Evolutionary conservation across 2,888 invertebrate species (phyloP).

Genomic region (Acanthosepion lycidas): DNA sequence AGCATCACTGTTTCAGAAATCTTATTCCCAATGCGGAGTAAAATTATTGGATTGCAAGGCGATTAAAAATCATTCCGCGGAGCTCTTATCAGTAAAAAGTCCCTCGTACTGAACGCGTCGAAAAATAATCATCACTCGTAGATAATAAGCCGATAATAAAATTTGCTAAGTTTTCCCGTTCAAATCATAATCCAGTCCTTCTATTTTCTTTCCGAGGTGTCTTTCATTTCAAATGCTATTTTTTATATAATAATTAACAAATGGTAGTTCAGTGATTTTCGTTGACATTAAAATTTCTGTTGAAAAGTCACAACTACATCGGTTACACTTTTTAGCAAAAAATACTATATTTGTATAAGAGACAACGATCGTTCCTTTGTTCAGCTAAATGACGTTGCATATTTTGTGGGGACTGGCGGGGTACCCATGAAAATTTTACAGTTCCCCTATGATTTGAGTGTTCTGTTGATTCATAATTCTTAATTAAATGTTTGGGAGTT

Average conservation of each 20-base stretch:
- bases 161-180: not conserved
- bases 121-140: not conserved
- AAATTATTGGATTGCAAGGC: not conserved
- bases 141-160: not conserved
- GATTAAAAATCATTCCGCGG: not conserved
- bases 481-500: too few relatives aligned
- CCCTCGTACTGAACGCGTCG: not conserved
- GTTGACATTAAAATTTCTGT: not conserved
- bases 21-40: not conserved
- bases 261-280: not conserved
- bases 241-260: not conserved
- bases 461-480: too few relatives aligned
- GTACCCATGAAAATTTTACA: too few relatives aligned
- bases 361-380: too few relatives aligned
- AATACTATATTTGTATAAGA: too few relatives aligned
- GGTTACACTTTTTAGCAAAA: too few relatives aligned
- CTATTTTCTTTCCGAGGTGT: not conserved
- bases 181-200: not conserved
- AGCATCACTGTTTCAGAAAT: not conserved
- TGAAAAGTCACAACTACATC: too few relatives aligned
- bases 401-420: too few relatives aligned
- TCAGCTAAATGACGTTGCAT: too few relatives aligned
- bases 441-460: too few relatives aligned
- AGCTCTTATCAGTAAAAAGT: slow-evolving; percentile 1
- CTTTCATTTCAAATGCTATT: not conserved